Evolutionary conservation across 2,797 vertebrate genomes (phyloP), one percentile per base, ranked within the genome.

Genomic region (Distichodus sexfasciatus): DNA sequence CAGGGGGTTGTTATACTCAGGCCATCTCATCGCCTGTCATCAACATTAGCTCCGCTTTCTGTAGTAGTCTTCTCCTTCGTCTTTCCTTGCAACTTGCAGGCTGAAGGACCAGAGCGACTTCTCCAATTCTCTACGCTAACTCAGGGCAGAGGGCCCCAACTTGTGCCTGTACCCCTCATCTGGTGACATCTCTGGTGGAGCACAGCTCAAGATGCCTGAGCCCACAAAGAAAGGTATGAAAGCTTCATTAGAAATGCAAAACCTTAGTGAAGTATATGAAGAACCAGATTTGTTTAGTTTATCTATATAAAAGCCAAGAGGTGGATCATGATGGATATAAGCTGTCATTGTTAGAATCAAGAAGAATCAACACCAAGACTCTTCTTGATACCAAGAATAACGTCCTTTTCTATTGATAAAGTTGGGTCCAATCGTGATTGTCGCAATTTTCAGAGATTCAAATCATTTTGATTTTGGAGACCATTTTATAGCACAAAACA

Each of bases 161-260:
- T 76, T 66, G 71, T 43, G 55, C 76, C 53, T 47, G 79, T 66
- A 38, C 41, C 50, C 61, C 66, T 36, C 63, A 71, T 61, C 76
- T 80, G 61, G 44, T 81, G 84, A 78, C 81, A 70, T 75, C 80
- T 88, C 71, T 81, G 83, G 86, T 87, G 82, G 87, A 85, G 82
- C 82, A 62, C 74, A 87, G 87, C 87, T 89, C 86, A 92, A 86
- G 90, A 99, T 99, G 97, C 97, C 96, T 83, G 97, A 99, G 91
- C 96, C 96, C 84, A 94, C 94, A 75, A 96, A 94, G 87, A 96
- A 95, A 90, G 93, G 95, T 92, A 90, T 76, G 89, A 80, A 40
- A 47, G 7, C 33, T 3, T 26, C 38, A 28, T 7, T 14, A 44
- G 29, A 31, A n/a, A 50, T 44, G 35, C 33, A 14, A 36, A 1